Evolutionary conservation across 2,888 invertebrate genomes (phyloP), one percentile per base, ranked within the genome.

Genomic region (Palloptera scutellata): DNA sequence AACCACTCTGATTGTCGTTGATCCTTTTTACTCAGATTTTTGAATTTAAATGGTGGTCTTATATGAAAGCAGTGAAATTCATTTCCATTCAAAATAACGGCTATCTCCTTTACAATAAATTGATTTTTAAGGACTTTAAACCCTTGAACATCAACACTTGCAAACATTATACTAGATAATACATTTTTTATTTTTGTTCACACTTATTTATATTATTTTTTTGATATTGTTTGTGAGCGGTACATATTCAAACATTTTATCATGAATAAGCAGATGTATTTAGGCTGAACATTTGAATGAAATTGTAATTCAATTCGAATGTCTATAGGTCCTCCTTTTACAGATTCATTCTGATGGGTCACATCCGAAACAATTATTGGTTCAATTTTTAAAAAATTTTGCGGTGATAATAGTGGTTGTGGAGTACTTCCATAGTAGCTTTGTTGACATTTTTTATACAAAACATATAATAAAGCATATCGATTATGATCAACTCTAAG

Each of bases 401-500:
- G n/a, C n/a, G n/a, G n/a, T n/a, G n/a, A n/a, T n/a, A n/a, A n/a
- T n/a, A n/a, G n/a, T 30, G 13, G 63, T 59, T 63, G 59, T 13
- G 61, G 12, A 1, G 51, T 11, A 5, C 66, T 51, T 19, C 13
- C 45, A 66, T 61, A 66, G 48, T 66, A 66, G 13, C 20, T 61
- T 51, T 66, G 51, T 66, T 66, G 61, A 61, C 61, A 66, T 19
- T 61, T 66, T 57, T n/a, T 30, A 61, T 67, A 62, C 66, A 72
- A 55, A 20, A 42, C 58, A 13, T 63, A 60, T 13, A 62, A 19
- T 60, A 70, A 19, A 43, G 71, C 70, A 57, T 64, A 73, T 1
- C 70, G 70, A 66, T 69, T 61, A 12, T 40, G 54, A 51, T 69
- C 64, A 61, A 73, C 69, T 43, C 59, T 66, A 0, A 67, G 59